Evolutionary conservation across 92 coral and sea anemone genomes (phyloP).

Genomic region (Actinernus sp.): DNA sequence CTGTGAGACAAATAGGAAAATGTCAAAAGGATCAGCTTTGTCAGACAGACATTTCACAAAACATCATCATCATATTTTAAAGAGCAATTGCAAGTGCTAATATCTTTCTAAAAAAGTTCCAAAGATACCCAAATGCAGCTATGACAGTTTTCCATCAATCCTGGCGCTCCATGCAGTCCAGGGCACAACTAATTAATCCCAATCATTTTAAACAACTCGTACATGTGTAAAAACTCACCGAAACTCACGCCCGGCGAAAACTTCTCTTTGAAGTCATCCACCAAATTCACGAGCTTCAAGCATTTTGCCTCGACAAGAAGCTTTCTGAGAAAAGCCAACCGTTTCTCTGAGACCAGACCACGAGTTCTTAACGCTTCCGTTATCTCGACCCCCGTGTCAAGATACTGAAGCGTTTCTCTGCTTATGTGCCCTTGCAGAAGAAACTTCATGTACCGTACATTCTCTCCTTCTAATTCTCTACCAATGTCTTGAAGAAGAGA

Average conservation of each 20-base stretch:
- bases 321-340: constrained; percentile 88
- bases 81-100: too few relatives aligned
- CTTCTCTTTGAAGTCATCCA: constrained; percentile 82
- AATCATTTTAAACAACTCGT: too few relatives aligned
- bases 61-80: too few relatives aligned
- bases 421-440: constrained; percentile 92
- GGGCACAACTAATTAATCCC: too few relatives aligned
- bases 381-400: constrained; percentile 83
- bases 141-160: too few relatives aligned
- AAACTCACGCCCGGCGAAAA: constrained; percentile 40
- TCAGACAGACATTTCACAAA: too few relatives aligned
- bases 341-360: constrained; percentile 84
- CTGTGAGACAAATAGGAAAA: too few relatives aligned
- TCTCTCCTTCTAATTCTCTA: constrained; percentile 56
- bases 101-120: too few relatives aligned
- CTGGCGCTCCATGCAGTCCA: too few relatives aligned
- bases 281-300: constrained; percentile 66
- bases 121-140: too few relatives aligned
- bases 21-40: too few relatives aligned
- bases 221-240: constrained; percentile 57
- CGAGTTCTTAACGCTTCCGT: constrained; percentile 69
- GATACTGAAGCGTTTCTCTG: constrained; percentile 80
- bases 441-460: constrained; percentile 77
- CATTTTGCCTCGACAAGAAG: constrained; percentile 88
- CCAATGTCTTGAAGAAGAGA: constrained; percentile 71